Percentiles rank a stretch among this genome's conserved stretches.
phyloP scores from a whole-genome alignment of 2,888 invertebrate species.

The Brachycybe producta region DNA sequence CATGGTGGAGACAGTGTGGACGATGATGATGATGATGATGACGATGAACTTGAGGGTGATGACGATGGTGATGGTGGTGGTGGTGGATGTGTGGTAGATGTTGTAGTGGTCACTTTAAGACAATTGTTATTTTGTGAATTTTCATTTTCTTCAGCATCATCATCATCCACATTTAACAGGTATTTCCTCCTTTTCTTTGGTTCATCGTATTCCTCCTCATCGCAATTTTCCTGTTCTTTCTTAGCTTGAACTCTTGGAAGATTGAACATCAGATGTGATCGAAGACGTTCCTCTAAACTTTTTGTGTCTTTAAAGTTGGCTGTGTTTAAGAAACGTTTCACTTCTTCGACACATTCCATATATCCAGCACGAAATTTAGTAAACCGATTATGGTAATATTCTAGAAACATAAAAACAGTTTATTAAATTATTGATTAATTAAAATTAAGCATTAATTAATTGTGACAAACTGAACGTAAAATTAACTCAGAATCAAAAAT shows the following conservation, averaged over 20 bases:
- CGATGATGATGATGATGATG: background rate
- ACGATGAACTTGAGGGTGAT: background rate
- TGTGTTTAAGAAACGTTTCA: constrained; percentile 48
- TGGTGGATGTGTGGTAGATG: background rate
- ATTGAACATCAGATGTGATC: background rate
- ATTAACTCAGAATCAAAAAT: no score
- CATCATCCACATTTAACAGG: no score
- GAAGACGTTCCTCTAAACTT: constrained; percentile 1
- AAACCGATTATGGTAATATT: constrained; percentile 67
- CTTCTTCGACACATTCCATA: constrained; percentile 74
- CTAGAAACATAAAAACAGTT: no score
- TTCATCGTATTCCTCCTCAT: background rate
- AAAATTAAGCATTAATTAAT: no score
- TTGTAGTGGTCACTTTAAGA: background rate
- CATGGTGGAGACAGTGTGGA: no score
- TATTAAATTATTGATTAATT: no score
- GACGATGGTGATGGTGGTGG: background rate
- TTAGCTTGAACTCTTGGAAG: background rate
- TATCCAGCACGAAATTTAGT: constrained; percentile 77
- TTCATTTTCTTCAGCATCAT: background rate
- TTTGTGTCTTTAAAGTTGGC: background rate
- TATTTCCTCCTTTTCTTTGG: no score
- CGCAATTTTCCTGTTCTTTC: background rate
- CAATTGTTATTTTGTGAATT: background rate
- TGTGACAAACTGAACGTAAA: no score